Evolutionary conservation across 2,113 vertebrate genomes (phyloP), one percentile per base, ranked within the genome.

Genomic region (Corythoichthys intestinalis): DNA sequence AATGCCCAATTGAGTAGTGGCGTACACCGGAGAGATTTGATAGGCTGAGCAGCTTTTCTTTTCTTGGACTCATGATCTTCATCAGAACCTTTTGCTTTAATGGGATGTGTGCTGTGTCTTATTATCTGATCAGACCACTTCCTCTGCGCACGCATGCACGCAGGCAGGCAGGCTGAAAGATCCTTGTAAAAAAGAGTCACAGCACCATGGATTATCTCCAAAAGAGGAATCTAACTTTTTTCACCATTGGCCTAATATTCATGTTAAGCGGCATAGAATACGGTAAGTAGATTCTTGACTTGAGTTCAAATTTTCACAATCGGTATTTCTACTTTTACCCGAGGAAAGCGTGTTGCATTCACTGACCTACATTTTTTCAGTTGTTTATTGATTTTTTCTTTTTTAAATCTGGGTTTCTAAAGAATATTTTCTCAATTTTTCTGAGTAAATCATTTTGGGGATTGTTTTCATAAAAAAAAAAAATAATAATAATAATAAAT

Each of bases 261-360:
- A 85, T 93, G 65, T 76, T 93, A 44, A 93, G 91, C 63, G 94
- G 94, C 49, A 86, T 94, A 8, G 93, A 94, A 76, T 94, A 94
- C 41, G 93, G 93, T 94, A 73, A 88, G 92, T 84, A 78, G 44
- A 66, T 68, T 46, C 62, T 76, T 50, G 34, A 11, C 20, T 28
- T 28, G 20, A 28, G 9, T 56, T 12, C 8, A 14, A 13, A 56
- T 28, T 11, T 12, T 11, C 9, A 10, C 7, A 17, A 28, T 2
- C 7, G n/a, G 8, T 54, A 8, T 28, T 28, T 28, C 20, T n/a
- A n/a, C n/a, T 28, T 28, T 28, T 28, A 28, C 20, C 20, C 20
- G 20, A 28, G 20, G 1, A 28, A 28, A 28, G 20, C 1, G 20
- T 28, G 20, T 28, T 28, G 20, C 20, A 28, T 28, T 28, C 20